Percentiles rank a stretch among this genome's conserved stretches.
These are phyloP conservation scores for Heterocephalus glaber DNA, from an alignment of 2,113 vertebrate species.

Conservation along the genomic window DNA sequence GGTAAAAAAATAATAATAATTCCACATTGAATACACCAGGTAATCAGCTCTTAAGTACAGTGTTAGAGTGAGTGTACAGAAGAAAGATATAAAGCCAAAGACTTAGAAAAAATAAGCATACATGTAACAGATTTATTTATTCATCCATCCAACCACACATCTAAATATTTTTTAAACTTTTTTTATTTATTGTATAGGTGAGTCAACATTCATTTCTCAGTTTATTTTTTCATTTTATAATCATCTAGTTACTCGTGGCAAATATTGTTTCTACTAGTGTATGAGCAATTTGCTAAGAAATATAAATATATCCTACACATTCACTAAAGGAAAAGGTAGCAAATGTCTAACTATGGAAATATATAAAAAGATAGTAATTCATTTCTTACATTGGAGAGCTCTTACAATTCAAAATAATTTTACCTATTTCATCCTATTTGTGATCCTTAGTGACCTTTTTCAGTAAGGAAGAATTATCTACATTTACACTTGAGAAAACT, in stretches of 20 bases:
- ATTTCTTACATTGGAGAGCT: constrained; percentile 23
- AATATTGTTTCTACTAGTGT: constrained; percentile 18
- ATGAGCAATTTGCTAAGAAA: constrained; percentile 35
- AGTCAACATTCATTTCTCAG: neutral
- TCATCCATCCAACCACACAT: neutral
- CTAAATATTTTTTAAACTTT: constrained; percentile 20
- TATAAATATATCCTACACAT: neutral
- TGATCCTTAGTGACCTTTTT: neutral
- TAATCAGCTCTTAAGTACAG: constrained; percentile 45
- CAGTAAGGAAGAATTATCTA: neutral
- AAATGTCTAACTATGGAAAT: constrained; percentile 34
- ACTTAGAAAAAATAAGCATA: neutral
- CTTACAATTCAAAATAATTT: constrained; percentile 21
- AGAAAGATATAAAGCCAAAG: constrained; percentile 21
- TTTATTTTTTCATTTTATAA: constrained; percentile 16
- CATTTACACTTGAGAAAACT: neutral
- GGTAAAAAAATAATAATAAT: constrained; percentile 46
- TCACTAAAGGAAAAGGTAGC: neutral
- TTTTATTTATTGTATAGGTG: neutral
- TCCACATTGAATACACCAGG: constrained; percentile 36
- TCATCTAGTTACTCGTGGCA: neutral
- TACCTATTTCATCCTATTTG: neutral
- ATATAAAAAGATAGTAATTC: neutral
- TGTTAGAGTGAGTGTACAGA: neutral
- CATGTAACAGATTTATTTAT: neutral